Base-by-base conservation (phyloP, 92 coral and sea anemone species). In the Phymanthus crucifer region DNA sequence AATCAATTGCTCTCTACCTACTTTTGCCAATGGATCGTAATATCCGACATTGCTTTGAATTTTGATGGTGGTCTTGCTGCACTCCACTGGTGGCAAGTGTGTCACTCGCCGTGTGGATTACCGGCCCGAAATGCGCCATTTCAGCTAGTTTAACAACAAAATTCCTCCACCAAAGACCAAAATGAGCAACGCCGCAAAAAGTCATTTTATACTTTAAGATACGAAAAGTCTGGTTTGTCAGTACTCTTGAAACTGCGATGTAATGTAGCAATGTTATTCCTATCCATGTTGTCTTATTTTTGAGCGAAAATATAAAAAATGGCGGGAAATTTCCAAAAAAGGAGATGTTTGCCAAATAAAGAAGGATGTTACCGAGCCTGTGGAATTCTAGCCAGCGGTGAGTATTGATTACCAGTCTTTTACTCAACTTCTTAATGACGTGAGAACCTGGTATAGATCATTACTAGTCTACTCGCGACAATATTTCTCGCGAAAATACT, bases 1-100 rank as follows among this genome's bases (percentile, higher is more conserved):
- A 48, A 48, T 13, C 57, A 48, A 48, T 48, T 13, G 18, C 17
- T 48, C 18, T 48, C 57, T 6, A 0, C 23, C 57, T 48, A 8
- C 57, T 48, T 13, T 48, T 4, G 57, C 14, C 14, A 48, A 13
- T 13, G 16, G 57, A 19, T 57, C 66, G 29, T 57, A 50, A 77
- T 61, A 64, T 23, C 38, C 35, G 69, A 34, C 56, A 4, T 45
- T 31, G 66, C 40, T 31, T 57, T 18, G 81, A 71, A 77, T 33
- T 64, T 77, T n/a, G 58, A n/a, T 19, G 72, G 72, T 67, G 43
- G 33, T 64, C 50, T 43, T 61, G 21, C 81, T 48, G 81, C 81
- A 58, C 34, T 77, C 72, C 66, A 58, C 81, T 46, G 32, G 48
- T 17, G 70, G 40, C 72, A 67, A 67, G 72, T 67, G 72, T 32